Conservation (phyloP, 2,888 invertebrate species). For the Chromoteleia sp. region DNA sequence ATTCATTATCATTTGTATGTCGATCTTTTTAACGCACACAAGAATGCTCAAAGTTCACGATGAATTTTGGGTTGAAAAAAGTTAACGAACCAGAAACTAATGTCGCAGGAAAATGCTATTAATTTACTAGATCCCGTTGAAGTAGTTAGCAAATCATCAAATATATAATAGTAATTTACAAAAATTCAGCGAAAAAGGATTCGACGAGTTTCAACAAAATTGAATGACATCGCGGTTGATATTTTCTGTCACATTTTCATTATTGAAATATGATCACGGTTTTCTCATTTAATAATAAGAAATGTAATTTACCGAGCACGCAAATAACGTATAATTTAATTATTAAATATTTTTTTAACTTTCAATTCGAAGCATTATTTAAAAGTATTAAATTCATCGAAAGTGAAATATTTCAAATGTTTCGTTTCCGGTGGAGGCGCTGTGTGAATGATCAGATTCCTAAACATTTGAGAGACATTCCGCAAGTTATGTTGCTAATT, state of each 20-base stretch:
- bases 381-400: background rate
- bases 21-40: background rate
- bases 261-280: too few species aligned
- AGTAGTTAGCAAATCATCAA: background rate
- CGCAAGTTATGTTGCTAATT: constrained; percentile 50
- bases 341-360: too few species aligned
- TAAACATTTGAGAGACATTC: constrained; percentile 45
- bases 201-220: constrained; percentile 5
- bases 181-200: constrained; percentile 1
- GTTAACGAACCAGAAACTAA: background rate
- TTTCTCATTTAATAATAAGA: too few species aligned
- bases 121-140: background rate
- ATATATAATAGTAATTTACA: constrained; percentile 15
- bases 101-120: constrained; percentile 5
- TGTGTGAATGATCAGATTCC: constrained; percentile 26
- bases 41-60: background rate
- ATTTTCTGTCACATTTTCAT: too few species aligned
- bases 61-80: background rate
- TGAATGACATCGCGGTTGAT: background rate
- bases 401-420: background rate
- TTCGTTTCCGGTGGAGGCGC: background rate
- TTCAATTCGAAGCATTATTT: too few species aligned
- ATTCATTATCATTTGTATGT: too few species aligned
- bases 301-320: too few species aligned
- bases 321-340: too few species aligned